phyloP scores from a whole-genome alignment of 92 coral and sea anemone species.

The Hydrozoanthus gracilis region DNA sequence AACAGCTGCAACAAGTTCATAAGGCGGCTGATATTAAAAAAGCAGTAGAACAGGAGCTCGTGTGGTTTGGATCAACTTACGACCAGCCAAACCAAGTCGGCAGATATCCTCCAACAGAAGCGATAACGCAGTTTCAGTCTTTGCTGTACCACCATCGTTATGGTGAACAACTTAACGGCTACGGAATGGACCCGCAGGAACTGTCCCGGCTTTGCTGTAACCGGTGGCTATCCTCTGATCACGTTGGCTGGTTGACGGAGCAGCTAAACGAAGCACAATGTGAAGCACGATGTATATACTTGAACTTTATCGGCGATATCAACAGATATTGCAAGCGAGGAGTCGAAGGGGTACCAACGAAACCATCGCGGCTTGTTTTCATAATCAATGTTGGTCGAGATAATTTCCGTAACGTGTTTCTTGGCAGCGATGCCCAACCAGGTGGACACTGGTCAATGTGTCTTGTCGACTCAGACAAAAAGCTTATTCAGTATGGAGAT shows the following conservation, averaged over 20 bases:
- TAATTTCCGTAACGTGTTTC: slow-evolving; percentile 4
- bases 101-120: not conserved
- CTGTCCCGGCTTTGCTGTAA: slow-evolving; percentile 38
- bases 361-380: slow-evolving; percentile 11
- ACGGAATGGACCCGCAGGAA: slow-evolving; percentile 24
- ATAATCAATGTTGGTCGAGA: slow-evolving; percentile 5
- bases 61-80: slow-evolving; percentile 23
- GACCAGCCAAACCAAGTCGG: not conserved
- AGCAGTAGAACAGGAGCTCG: slow-evolving; percentile 48
- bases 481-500: slow-evolving; percentile 27
- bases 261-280: slow-evolving; percentile 13
- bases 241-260: slow-evolving; percentile 26
- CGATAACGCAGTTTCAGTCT: not conserved
- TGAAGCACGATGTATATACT: slow-evolving; percentile 18
- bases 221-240: slow-evolving; percentile 50
- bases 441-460: slow-evolving; percentile 40
- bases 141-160: slow-evolving; percentile 4
- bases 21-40: slow-evolving; percentile 24
- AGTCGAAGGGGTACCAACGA: not conserved
- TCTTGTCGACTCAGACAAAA: slow-evolving; percentile 4
- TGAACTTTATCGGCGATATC: slow-evolving; percentile 2
- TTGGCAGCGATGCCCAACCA: slow-evolving; percentile 28
- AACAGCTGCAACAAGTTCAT: no score
- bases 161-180: not conserved
- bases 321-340: not conserved